Base-by-base conservation (phyloP, 2,888 invertebrate genomes). In the Rutpela maculata region DNA sequence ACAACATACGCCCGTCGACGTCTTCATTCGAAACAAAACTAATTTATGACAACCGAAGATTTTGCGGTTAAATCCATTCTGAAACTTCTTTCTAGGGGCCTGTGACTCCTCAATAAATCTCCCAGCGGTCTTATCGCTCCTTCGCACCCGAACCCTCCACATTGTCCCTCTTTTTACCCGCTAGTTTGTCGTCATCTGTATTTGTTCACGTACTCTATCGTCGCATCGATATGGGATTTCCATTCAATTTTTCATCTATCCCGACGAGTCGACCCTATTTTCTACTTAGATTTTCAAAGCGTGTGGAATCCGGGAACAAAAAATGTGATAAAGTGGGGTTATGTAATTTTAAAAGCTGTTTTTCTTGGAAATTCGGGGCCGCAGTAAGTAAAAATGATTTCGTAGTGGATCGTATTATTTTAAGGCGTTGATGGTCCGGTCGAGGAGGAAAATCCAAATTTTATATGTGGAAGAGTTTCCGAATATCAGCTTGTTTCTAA, bases 101-200 rank as follows among this genome's bases (percentile, higher is more conserved):
- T n/a, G n/a, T 17, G 15, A 50, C n/a, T 77, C 72, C 69, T 71
- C 72, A 75, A 83, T 83, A 84, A 84, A 84, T 84, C 82, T 82
- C 43, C 50, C 50, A 50, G 74, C 71, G 78, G 81, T 76, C 81
- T 84, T 84, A 84, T 84, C 83, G 77, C 80, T 63, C 75, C 72
- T 78, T 79, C 75, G 75, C 82, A 83, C 82, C 75, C 83, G 75
- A 78, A 80, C 78, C 78, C 73, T 50, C 18, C 78, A 19, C 68
- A 78, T 80, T 80, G 78, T 81, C 79, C 78, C 74, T 50, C 73
- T 81, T 80, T 76, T 80, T 80, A 80, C 71, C 78, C 76, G 74
- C 74, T 76, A 74, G 75, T 80, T 80, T 80, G 80, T 82, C 77
- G 82, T 70, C 81, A 80, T 77, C 75, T 79, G 78, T 80, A 79